Evolutionary conservation across 2,797 vertebrate species (phyloP).

Genomic region (Amphiprion clarkii): DNA sequence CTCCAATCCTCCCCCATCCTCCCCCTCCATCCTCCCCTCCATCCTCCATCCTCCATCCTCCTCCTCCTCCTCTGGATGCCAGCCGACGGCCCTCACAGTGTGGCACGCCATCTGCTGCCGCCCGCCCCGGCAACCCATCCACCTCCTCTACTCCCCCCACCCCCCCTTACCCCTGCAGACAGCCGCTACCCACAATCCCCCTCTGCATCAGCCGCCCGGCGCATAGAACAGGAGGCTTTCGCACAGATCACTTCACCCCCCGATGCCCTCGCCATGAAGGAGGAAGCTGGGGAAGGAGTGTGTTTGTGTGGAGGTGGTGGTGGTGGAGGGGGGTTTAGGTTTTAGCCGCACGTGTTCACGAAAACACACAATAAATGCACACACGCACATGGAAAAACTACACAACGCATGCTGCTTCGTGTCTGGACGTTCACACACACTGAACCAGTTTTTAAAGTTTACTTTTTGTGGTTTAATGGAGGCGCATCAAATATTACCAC

Average conservation of each 20-base stretch:
- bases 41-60: conserved; percentile 44
- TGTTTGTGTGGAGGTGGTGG: conserved; percentile 16
- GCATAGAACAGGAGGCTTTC: conserved; percentile 85
- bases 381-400: conserved; percentile 12
- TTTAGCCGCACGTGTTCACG: conserved; percentile 49
- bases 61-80: conserved; percentile 82
- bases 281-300: conserved; percentile 65
- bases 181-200: conserved; percentile 86
- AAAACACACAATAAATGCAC: conserved; percentile 48
- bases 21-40: conserved; percentile 32
- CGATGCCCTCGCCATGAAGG: conserved; percentile 80
- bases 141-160: conserved; percentile 64
- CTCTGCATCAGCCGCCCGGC: conserved; percentile 78
- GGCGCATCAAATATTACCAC: no score
- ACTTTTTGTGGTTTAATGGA: no score
- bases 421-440: no score
- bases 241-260: conserved; percentile 86
- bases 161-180: conserved; percentile 77
- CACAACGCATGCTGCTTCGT: conserved; percentile 22
- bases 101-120: conserved; percentile 86
- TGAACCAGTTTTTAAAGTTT: no score
- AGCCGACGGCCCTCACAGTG: conserved; percentile 86
- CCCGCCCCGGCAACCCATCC: conserved; percentile 77
- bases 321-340: conserved; percentile 14
- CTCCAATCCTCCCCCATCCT: conserved; percentile 56